Evolutionary conservation across 2,797 vertebrate species (phyloP).

Genomic region (Holocentrus rufus): DNA sequence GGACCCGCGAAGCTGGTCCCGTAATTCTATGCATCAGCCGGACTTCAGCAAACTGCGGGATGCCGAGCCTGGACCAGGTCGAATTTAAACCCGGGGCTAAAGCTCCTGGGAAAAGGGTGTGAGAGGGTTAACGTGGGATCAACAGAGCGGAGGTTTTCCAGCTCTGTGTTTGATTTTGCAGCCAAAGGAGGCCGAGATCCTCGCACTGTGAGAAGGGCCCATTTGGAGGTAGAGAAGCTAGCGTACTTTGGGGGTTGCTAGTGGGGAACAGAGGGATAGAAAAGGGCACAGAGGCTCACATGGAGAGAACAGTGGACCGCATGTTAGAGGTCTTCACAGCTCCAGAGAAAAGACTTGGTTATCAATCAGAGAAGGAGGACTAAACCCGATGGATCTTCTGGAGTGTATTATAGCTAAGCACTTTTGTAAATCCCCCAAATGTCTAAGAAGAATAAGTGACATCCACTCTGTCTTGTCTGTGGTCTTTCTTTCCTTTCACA

Average conservation of each 20-base stretch:
- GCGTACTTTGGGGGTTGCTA: conserved; percentile 36
- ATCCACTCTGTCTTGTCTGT: conserved; percentile 40
- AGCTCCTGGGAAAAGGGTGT: conserved; percentile 3
- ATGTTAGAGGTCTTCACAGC: conserved; percentile 23
- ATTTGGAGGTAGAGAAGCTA: conserved; percentile 41
- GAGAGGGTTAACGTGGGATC: conserved; percentile 24
- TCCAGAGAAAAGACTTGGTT: conserved; percentile 34
- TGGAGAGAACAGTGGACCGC: conserved; percentile 18
- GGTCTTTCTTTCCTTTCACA: conserved; percentile 49
- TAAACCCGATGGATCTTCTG: conserved; percentile 41
- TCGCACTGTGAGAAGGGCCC: conserved; percentile 77
- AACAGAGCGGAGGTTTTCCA: conserved; percentile 22
- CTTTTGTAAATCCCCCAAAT: conserved; percentile 62
- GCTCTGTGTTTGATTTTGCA: conserved; percentile 30
- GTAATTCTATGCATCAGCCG: conserved; percentile 54
- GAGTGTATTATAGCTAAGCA: conserved; percentile 57
- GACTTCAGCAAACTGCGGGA: conserved; percentile 40
- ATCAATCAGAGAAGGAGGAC: conserved; percentile 32
- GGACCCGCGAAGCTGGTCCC: conserved; percentile 52
- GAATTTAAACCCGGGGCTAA: background rate
- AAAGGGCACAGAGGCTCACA: conserved; percentile 3
- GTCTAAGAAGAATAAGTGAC: conserved; percentile 51
- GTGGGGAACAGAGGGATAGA: conserved; percentile 1
- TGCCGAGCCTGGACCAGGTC: background rate
- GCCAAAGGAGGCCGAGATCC: conserved; percentile 62